A percentile compares a stretch with the other conserved stretches of the same genome.
Conservation (phyloP, 2,888 invertebrate species). For the Andrena minutula region DNA sequence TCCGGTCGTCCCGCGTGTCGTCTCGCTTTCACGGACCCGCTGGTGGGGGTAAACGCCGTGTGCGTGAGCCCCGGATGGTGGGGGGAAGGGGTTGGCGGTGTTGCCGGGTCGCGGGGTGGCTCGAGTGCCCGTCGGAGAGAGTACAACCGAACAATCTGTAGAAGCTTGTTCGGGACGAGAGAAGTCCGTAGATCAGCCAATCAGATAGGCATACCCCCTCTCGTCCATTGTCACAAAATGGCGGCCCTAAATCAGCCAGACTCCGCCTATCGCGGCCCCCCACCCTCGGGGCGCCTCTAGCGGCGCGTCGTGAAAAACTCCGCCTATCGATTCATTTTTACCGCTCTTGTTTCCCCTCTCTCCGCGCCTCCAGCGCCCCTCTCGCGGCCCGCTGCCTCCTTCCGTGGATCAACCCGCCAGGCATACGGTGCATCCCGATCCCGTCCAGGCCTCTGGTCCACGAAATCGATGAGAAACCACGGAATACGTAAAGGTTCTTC, state of each 20-base stretch:
- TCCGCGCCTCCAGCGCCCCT: conserved; percentile 8
- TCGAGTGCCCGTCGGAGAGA: conserved; percentile 79
- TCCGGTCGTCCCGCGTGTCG: conserved; percentile 21
- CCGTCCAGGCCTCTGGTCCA: conserved; percentile 12
- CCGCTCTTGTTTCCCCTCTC: conserved; percentile 78
- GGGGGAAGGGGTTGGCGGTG: conserved; percentile 65
- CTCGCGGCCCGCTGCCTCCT: conserved; percentile 33
- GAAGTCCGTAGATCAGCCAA: conserved; percentile 85
- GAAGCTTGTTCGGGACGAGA: conserved; percentile 84
- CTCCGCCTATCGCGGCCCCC: conserved; percentile 83
- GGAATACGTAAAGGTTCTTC: not conserved
- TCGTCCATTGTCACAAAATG: conserved; percentile 85
- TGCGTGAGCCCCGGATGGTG: conserved; percentile 5
- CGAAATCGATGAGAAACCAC: conserved; percentile 41
- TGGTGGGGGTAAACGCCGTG: conserved; percentile 6
- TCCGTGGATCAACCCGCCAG: conserved; percentile 29
- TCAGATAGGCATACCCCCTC: conserved; percentile 84
- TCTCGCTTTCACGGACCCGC: conserved; percentile 35
- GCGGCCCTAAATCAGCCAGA: conserved; percentile 84
- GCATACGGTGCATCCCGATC: conserved; percentile 45
- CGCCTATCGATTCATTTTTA: conserved; percentile 85
- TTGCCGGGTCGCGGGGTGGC: conserved; percentile 80
- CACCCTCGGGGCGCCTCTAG: conserved; percentile 75
- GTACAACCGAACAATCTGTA: conserved; percentile 85
- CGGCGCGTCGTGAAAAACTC: conserved; percentile 83